Evolutionary conservation across 2,797 vertebrate species (phyloP).

Genomic region (Cuniculus paca): DNA sequence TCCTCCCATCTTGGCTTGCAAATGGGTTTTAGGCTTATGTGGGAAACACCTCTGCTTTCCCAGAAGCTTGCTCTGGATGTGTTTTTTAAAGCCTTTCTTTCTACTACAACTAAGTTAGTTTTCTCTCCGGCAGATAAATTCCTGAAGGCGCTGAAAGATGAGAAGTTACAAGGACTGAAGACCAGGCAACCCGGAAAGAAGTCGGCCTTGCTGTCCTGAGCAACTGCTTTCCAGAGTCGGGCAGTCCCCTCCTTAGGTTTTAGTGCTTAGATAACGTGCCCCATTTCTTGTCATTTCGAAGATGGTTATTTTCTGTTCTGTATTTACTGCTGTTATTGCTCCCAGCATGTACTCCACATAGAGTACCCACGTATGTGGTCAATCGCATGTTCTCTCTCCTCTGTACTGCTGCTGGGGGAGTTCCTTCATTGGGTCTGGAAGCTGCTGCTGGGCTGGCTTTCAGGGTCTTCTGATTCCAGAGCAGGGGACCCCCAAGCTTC

Average conservation of each 20-base stretch:
- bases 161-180: slow-evolving; percentile 86
- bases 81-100: background rate
- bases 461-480: background rate
- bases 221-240: slow-evolving; percentile 45
- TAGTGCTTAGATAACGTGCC: slow-evolving; percentile 80
- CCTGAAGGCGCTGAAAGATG: slow-evolving; percentile 87
- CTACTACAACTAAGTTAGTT: slow-evolving; percentile 34
- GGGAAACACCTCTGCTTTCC: background rate
- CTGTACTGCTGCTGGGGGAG: background rate
- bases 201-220: slow-evolving; percentile 71
- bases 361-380: slow-evolving; percentile 28
- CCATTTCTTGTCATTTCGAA: slow-evolving; percentile 76
- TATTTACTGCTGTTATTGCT: slow-evolving; percentile 67
- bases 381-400: slow-evolving; percentile 50
- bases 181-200: slow-evolving; percentile 83
- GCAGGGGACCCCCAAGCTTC: background rate
- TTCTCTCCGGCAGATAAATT: slow-evolving; percentile 86
- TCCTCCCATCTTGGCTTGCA: background rate
- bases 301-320: slow-evolving; percentile 82
- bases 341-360: slow-evolving; percentile 52
- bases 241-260: slow-evolving; percentile 70
- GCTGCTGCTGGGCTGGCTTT: background rate
- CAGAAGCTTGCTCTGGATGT: background rate
- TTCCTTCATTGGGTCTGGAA: background rate
- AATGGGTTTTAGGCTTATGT: background rate